These are phyloP conservation scores for Aspidiotus rigidus DNA, from an alignment of 2,888 invertebrate species.

Conservation along the genomic window DNA sequence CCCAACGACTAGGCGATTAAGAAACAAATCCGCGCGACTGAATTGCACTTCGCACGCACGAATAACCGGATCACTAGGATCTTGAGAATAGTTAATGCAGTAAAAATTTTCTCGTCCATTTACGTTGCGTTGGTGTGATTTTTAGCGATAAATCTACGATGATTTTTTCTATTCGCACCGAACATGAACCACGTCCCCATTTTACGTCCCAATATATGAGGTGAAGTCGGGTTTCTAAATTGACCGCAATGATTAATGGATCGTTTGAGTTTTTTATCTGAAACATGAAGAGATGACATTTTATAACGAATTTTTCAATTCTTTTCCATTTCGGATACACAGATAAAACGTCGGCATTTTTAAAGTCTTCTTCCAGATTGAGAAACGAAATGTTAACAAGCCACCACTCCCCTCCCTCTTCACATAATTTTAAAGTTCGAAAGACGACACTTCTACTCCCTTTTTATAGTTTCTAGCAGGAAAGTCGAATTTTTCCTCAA, in stretches of 20 bases:
- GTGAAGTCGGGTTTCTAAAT: slow-evolving; percentile 40
- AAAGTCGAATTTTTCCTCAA: no score
- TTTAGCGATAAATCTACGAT: slow-evolving; percentile 19
- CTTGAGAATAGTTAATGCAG: no score
- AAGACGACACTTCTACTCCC: no score
- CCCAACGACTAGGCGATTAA: no score
- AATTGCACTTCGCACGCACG: no score
- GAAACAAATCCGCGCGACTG: no score
- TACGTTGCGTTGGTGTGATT: slow-evolving; percentile 6
- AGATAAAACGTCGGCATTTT: neutral
- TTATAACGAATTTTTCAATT: no score
- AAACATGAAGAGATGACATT: neutral
- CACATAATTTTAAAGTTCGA: no score
- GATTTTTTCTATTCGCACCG: slow-evolving; percentile 49
- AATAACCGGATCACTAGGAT: no score
- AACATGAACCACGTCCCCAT: slow-evolving; percentile 53
- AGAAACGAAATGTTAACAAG: neutral
- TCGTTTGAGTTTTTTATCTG: slow-evolving; percentile 21
- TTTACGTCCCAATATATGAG: slow-evolving; percentile 48
- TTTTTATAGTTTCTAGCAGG: no score
- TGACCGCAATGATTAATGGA: slow-evolving; percentile 13
- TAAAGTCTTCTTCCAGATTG: neutral
- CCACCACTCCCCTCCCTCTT: no score
- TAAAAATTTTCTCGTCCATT: neutral
- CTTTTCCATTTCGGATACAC: neutral